Evolutionary conservation across 1,140 invertebrate species (phyloP), one percentile per base, ranked within the genome.

Genomic region (Drosophila repletoides): DNA sequence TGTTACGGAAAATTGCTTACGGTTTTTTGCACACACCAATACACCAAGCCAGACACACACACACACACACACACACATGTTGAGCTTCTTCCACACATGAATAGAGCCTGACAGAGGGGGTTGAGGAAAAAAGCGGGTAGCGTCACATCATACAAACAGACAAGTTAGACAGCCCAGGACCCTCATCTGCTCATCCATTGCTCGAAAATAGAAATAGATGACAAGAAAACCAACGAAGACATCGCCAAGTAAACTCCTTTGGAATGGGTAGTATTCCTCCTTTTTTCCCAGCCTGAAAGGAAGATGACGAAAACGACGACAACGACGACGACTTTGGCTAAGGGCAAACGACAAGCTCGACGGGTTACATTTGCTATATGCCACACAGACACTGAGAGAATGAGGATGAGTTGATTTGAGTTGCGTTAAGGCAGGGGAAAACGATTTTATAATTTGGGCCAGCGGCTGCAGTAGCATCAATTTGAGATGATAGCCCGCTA

Each of bases 1-100:
- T 86, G 81, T 86, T 86, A 86, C 76, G 81, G 80, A 86, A 86
- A 86, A 86, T 88, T 88, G 83, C 83, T 87, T 88, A 84, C 84
- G 84, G 74, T 88, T 88, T 88, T 88, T 86, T 80, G 79, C 71
- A 72, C 71, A 67, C 75, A 60, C 60, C 51, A 49, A 63, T 65
- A 65, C 67, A 65, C 56, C n/a, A n/a, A n/a, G n/a, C n/a, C n/a
- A n/a, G n/a, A 24, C 28, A 26, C 66, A 28, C 31, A 55, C 40
- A 63, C 36, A 69, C 28, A 21, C 45, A 38, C 43, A 49, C 40
- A 51, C 59, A 43, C 60, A 70, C 41, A 71, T 63, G 26, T 34
- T 33, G 34, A 59, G 38, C 33, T 51, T 46, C 69, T 65, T 51
- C 72, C 83, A 88, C 83, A 88, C 76, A 81, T 81, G 76, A 86